Base-by-base conservation (phyloP, 2,888 invertebrate species). In the Lasioglossum marginatum region DNA sequence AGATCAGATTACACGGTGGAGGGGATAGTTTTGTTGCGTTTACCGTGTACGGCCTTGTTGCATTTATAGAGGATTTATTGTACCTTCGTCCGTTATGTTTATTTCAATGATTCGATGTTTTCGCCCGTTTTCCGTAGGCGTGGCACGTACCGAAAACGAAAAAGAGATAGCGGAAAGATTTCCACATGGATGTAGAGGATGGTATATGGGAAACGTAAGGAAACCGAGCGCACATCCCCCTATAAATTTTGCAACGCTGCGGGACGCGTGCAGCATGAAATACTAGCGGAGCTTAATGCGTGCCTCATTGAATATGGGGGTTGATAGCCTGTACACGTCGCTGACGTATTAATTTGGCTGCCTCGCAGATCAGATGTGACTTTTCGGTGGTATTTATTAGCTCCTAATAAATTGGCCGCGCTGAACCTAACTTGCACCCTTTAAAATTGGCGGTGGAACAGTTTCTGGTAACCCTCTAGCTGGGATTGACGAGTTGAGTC, bases 261-360 rank as follows among this genome's bases (percentile, higher is more conserved):
- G 31, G n/a, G 34, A 31, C 34, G 43, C 70, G 40, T 84, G 74
- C 40, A 27, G 77, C 45, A 66, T 71, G 81, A 85, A 81, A 76
- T 81, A 70, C 60, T 40, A 37, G 68, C 34, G 40, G 57, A 71
- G 78, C 78, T 89, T 89, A 87, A 84, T 79, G 82, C 79, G 48
- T 34, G 71, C 27, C 48, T 76, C 77, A 81, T 82, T 77, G 84
- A 73, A 79, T 79, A 63, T 31, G 83, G 16, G 80, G 77, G 70
- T 82, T 82, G 81, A 80, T 90, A 83, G 83, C 60, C 16, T 63
- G 77, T 79, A 40, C 63, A 63, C 70, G 66, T 78, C 72, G 77
- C 82, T 81, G 87, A 79, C 77, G 73, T 78, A 85, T 88, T 90
- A 90, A 90, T 90, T 88, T 63, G 74, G 45, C 45, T 34, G 70